A percentile compares a stretch with the other conserved stretches of the same genome.
These are phyloP conservation scores for Papilio xuthus DNA, from an alignment of 1,140 invertebrate species.

Conservation along the genomic window DNA sequence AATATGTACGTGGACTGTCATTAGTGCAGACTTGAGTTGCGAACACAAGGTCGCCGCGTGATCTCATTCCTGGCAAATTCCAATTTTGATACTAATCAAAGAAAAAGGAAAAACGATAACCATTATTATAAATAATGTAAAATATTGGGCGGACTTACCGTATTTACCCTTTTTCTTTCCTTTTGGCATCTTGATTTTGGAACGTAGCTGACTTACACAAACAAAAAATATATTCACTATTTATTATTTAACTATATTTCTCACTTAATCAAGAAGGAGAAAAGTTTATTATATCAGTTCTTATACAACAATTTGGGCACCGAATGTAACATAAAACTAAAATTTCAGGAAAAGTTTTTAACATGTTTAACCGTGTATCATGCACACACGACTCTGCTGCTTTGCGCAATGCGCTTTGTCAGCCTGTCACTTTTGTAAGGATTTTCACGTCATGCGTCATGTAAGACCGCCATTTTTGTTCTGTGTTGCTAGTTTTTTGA, in stretches of 20 bases:
- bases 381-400: conserved; percentile 76
- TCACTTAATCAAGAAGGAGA: conserved; percentile 81
- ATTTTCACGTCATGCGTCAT: conserved; percentile 65
- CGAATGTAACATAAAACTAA: conserved; percentile 81
- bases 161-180: conserved; percentile 80
- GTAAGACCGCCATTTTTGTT: conserved; percentile 48
- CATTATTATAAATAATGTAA: not conserved
- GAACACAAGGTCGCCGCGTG: conserved; percentile 78
- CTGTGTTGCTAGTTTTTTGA: conserved; percentile 50
- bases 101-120: not conserved
- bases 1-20: conserved; percentile 63
- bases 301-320: conserved; percentile 76
- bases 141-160: conserved; percentile 61
- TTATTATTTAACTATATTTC: conserved; percentile 76
- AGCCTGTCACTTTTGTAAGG: conserved; percentile 62
- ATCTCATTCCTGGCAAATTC: conserved; percentile 73
- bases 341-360: conserved; percentile 82
- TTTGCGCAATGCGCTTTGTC: conserved; percentile 72
- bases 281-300: conserved; percentile 80
- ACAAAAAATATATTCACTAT: conserved; percentile 76
- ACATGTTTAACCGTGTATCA: conserved; percentile 81
- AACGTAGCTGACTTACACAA: conserved; percentile 60
- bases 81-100: conserved; percentile 41
- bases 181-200: conserved; percentile 74
- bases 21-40: conserved; percentile 60